Evolutionary conservation across 2,888 invertebrate species (phyloP), one percentile per base, ranked within the genome.

Genomic region (Tachina grossa): DNA sequence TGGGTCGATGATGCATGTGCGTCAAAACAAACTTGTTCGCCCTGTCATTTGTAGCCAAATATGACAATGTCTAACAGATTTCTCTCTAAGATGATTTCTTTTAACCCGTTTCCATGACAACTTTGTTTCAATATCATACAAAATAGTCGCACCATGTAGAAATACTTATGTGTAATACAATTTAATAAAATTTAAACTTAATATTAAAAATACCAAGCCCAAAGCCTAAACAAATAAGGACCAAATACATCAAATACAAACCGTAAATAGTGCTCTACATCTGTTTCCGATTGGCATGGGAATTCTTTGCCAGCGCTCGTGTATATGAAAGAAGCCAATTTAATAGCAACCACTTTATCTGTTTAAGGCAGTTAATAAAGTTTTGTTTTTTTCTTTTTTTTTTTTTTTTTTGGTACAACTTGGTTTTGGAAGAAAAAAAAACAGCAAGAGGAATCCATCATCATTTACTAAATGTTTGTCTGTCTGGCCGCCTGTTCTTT

Each of bases 281-380:
- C 72, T 84, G 84, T 77, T 77, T 77, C 81, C 76, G 84, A 84
- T 77, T 84, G 61, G 66, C 84, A 77, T 81, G 84, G 84, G 84
- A 84, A 84, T 84, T 84, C 66, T 72, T 72, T 66, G 43, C 1
- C 66, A 31, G 19, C 13, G 31, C 41, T 31, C 57, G 16, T 53
- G 5, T 43, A 9, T 22, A 45, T 9, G 31, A 14, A 49, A 10
- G 14, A 65, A 74, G 55, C 16, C 68, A 79, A 80, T 74, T 80
- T 75, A 77, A 72, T 77, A 57, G 49, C 72, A 77, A 69, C 68
- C 74, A 63, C 68, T 74, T 74, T 68, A 72, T 72, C 83, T 53
- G n/a, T 66, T 79, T 68, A 79, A 79, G 83, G 59, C 43, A 66
- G 57, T 61, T 74, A 68, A 74, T 85, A 68, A 78, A 74, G 63